phyloP scores from a whole-genome alignment of 2,888 invertebrate species.

The Lymantria monacha region DNA sequence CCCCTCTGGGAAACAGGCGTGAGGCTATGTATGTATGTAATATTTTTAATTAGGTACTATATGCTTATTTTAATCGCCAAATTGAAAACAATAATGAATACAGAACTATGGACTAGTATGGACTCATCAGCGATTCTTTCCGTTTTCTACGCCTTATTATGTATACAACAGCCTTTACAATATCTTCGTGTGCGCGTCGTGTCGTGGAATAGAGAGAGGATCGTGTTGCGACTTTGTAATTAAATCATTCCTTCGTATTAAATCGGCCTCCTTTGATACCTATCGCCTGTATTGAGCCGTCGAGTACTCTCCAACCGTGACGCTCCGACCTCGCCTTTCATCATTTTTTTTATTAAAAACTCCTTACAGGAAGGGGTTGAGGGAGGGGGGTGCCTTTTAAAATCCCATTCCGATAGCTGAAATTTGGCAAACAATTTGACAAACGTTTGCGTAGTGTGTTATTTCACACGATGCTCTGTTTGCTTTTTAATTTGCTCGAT shows the following conservation, averaged over 20 bases:
- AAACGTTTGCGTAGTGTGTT: slow-evolving; percentile 26
- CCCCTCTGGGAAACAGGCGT: too few relatives aligned
- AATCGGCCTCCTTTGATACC: slow-evolving; percentile 60
- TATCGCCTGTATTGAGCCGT: slow-evolving; percentile 58
- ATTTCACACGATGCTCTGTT: slow-evolving; percentile 24
- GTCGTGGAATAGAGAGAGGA: slow-evolving; percentile 38
- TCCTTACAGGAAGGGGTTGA: slow-evolving; percentile 42
- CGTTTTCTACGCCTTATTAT: slow-evolving; percentile 1
- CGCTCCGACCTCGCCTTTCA: slow-evolving; percentile 53
- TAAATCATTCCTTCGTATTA: slow-evolving; percentile 71
- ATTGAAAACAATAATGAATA: too few relatives aligned
- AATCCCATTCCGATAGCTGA: slow-evolving; percentile 28
- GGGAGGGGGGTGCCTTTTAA: slow-evolving; percentile 34
- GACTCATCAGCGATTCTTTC: too few relatives aligned
- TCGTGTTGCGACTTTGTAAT: slow-evolving; percentile 68
- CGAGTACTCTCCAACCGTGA: slow-evolving; percentile 51
- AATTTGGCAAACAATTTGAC: slow-evolving; percentile 31
- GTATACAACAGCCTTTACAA: slow-evolving; percentile 25
- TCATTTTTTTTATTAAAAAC: slow-evolving; percentile 52
- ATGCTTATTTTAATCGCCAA: too few relatives aligned
- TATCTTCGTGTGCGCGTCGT: slow-evolving; percentile 23
- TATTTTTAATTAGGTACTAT: too few relatives aligned
- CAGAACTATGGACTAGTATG: too few relatives aligned
- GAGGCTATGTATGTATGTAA: too few relatives aligned
- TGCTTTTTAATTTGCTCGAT: slow-evolving; percentile 3